Evolutionary conservation across 2,797 vertebrate species (phyloP).

Genomic region (Artibeus lituratus): DNA sequence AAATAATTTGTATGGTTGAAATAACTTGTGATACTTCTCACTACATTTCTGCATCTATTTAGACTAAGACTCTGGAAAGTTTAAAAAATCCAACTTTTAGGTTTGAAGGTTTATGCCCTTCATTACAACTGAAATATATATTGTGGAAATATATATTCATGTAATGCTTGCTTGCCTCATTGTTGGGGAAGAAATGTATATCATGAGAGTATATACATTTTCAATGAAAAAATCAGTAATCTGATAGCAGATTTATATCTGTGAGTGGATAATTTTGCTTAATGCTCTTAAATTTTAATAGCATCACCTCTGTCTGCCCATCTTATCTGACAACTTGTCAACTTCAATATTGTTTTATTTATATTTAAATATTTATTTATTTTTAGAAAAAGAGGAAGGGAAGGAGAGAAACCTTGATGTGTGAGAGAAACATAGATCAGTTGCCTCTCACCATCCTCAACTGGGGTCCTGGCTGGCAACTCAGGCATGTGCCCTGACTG

Average conservation of each 20-base stretch:
- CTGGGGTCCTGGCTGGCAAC: not conserved
- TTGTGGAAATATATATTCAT: not conserved
- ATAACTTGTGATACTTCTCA: slow-evolving; percentile 43
- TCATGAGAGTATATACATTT: not conserved
- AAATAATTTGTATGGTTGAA: slow-evolving; percentile 68
- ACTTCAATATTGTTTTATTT: not conserved
- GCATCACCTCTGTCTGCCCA: not conserved
- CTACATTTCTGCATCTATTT: not conserved
- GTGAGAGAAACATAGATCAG: no score
- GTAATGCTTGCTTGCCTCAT: not conserved
- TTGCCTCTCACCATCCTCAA: not conserved
- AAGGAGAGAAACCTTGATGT: not conserved
- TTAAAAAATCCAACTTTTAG: not conserved
- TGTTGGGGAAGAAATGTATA: not conserved
- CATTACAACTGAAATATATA: not conserved
- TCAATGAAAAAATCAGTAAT: slow-evolving; percentile 3
- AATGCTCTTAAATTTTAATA: not conserved
- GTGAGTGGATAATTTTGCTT: not conserved
- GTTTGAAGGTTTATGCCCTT: slow-evolving; percentile 1
- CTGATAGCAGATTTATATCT: not conserved
- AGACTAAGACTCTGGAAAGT: not conserved
- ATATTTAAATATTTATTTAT: not conserved
- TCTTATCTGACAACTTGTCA: not conserved
- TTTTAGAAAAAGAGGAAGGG: not conserved
- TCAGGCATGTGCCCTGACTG: not conserved